Evolutionary conservation across 2,797 vertebrate species (phyloP).

Genomic region (Chromobotia macracanthus): DNA sequence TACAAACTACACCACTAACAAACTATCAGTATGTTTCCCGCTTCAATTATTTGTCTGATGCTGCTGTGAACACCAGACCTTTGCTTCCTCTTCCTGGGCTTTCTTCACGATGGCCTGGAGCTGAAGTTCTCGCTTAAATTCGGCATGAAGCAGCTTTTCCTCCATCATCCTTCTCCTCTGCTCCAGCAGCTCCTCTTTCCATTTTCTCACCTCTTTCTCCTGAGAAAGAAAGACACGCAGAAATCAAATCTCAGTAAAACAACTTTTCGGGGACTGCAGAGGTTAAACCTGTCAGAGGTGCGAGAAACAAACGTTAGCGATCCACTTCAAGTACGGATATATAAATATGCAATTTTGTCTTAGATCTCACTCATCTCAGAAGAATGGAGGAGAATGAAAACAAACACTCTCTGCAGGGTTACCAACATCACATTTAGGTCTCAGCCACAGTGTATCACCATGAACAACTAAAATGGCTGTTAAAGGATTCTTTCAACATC

Average conservation of each 20-base stretch:
- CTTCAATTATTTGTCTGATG: background rate
- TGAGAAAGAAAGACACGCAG: slow-evolving; percentile 59
- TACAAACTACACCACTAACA: too few relatives aligned
- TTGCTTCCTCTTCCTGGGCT: slow-evolving; percentile 97
- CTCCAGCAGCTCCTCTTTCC: slow-evolving; percentile 96
- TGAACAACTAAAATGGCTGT: slow-evolving; percentile 50
- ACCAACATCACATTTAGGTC: slow-evolving; percentile 21
- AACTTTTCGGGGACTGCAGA: background rate
- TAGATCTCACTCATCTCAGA: slow-evolving; percentile 65
- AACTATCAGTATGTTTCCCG: background rate
- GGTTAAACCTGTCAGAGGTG: slow-evolving; percentile 20
- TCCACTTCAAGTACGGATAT: slow-evolving; percentile 68
- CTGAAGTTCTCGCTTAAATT: slow-evolving; percentile 95
- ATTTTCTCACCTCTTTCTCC: slow-evolving; percentile 98
- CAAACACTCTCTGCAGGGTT: slow-evolving; percentile 61
- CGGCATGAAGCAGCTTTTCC: slow-evolving; percentile 93
- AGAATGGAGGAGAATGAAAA: slow-evolving; percentile 68
- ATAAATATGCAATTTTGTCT: slow-evolving; percentile 71
- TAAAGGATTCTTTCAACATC: slow-evolving; percentile 70
- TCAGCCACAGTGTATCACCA: background rate
- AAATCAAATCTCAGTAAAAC: slow-evolving; percentile 22
- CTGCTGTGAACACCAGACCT: slow-evolving; percentile 73
- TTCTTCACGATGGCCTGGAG: slow-evolving; percentile 98
- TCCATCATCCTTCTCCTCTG: slow-evolving; percentile 98
- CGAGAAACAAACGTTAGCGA: slow-evolving; percentile 65